phyloP scores from a whole-genome alignment of 2,888 invertebrate genomes.

The Papilio demoleus region DNA sequence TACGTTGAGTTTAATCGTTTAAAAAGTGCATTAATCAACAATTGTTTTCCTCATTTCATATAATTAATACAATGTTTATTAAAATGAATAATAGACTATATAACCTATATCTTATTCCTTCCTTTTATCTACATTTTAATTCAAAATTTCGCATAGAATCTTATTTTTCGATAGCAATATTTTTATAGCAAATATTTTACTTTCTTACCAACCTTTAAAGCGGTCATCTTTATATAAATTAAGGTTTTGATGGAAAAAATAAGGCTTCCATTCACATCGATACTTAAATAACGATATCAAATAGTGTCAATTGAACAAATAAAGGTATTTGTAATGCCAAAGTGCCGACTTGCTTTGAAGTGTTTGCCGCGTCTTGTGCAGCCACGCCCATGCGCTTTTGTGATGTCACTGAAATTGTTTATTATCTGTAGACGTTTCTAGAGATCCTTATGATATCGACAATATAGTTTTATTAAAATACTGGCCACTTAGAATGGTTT shows the following conservation, averaged over 20 bases:
- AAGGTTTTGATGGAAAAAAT: conserved; percentile 1
- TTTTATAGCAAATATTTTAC: not conserved
- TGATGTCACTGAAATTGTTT: conserved; percentile 26
- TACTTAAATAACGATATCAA: conserved; percentile 39
- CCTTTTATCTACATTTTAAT: not conserved
- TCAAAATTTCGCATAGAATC: not conserved
- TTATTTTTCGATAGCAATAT: not conserved
- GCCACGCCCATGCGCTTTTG: conserved; percentile 36
- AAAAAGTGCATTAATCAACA: too few species aligned
- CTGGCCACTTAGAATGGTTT: too few species aligned
- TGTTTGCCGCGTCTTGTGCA: conserved; percentile 31
- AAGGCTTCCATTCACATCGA: conserved; percentile 16
- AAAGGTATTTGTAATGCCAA: conserved; percentile 40
- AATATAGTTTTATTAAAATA: too few species aligned
- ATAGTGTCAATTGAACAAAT: conserved; percentile 42
- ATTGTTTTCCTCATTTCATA: too few species aligned
- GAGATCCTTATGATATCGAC: conserved; percentile 15
- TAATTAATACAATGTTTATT: too few species aligned
- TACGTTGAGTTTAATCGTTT: too few species aligned
- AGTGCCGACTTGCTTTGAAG: conserved; percentile 42
- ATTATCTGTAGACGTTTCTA: conserved; percentile 44
- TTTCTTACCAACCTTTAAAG: conserved; percentile 2
- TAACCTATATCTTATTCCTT: too few species aligned
- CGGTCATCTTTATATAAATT: not conserved
- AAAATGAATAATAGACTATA: too few species aligned